Evolutionary conservation across 64 coral and sea anemone genomes (phyloP).

Genomic region (Dendronephthya gigantea): DNA sequence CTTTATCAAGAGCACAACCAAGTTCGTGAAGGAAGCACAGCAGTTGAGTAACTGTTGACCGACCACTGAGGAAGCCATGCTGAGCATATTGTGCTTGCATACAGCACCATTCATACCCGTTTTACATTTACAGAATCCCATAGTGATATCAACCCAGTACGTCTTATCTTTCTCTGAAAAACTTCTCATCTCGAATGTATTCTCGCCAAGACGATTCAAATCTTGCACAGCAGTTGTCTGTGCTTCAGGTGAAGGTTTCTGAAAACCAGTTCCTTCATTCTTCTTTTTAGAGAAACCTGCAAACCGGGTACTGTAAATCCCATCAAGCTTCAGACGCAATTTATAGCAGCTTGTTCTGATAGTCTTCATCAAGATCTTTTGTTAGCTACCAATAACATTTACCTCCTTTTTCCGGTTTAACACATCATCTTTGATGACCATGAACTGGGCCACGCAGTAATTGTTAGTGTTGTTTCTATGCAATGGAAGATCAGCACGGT

Average conservation of each 20-base stretch:
- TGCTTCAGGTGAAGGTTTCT: background rate
- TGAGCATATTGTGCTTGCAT: slow-evolving; percentile 2
- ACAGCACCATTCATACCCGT: background rate
- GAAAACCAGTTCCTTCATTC: background rate
- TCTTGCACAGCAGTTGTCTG: background rate
- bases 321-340: background rate
- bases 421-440: slow-evolving; percentile 7
- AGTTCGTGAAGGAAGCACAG: too few relatives aligned
- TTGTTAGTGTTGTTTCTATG: background rate
- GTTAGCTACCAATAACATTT: background rate
- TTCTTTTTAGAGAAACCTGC: background rate
- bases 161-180: background rate
- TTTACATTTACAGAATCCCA: background rate
- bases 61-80: too few relatives aligned
- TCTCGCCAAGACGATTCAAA: background rate
- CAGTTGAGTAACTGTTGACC: too few relatives aligned
- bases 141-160: background rate
- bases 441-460: background rate
- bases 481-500: background rate
- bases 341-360: background rate
- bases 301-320: background rate
- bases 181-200: background rate
- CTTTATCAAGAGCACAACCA: too few relatives aligned
- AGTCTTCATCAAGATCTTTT: slow-evolving; percentile 8
- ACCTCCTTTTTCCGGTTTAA: slow-evolving; percentile 3